Percentiles rank a stretch among this genome's conserved stretches.
These are phyloP conservation scores for Limnothrissa miodon DNA, from an alignment of 2,113 vertebrate genomes.

Conservation along the genomic window DNA sequence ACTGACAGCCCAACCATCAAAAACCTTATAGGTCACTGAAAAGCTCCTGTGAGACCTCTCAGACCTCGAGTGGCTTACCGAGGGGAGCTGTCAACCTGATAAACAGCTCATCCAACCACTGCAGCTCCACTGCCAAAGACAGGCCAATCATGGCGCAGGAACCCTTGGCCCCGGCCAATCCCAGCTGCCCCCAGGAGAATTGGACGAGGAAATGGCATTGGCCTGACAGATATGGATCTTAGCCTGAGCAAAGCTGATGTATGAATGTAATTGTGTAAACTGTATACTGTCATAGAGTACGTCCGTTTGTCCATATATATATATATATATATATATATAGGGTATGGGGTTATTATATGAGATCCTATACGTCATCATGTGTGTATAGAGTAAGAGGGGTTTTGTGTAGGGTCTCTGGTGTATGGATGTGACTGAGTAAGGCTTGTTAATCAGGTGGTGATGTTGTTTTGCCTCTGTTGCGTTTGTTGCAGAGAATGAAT, in stretches of 20 bases:
- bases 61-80: not conserved
- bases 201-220: not conserved
- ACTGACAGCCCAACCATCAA: slow-evolving; percentile 4
- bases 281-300: not conserved
- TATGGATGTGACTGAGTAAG: not conserved
- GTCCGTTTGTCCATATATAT: no score
- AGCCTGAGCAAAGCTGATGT: not conserved
- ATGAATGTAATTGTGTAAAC: not conserved
- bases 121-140: not conserved
- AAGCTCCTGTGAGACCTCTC: slow-evolving; percentile 1
- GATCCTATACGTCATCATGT: no score
- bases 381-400: no score
- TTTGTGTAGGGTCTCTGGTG: not conserved
- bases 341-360: no score
- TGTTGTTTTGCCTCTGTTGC: not conserved
- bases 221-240: not conserved
- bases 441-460: not conserved
- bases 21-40: not conserved
- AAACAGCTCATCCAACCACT: not conserved
- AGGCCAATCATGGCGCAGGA: not conserved
- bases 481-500: not conserved
- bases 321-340: no score
- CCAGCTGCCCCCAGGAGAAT: not conserved
- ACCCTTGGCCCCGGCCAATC: not conserved
- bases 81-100: slow-evolving; percentile 8